Percentiles rank a stretch among this genome's conserved stretches.
Conservation (phyloP, 2,113 vertebrate species). For the Hiodon alosoides region DNA sequence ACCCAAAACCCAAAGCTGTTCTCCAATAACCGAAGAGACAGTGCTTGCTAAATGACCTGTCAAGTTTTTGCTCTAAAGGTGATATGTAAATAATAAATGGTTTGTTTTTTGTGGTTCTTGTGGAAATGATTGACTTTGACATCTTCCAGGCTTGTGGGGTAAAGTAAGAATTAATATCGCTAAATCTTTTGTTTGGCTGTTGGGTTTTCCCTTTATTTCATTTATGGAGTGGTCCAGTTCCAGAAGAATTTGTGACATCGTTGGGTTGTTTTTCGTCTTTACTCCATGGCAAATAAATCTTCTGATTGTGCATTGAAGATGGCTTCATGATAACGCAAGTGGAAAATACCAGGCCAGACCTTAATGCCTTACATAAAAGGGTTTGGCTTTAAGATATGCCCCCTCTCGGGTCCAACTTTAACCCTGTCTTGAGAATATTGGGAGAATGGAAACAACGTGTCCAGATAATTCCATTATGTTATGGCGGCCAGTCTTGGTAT, state of each 20-base stretch:
- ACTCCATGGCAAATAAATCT: slow-evolving; percentile 1
- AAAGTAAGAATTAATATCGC: too few species aligned
- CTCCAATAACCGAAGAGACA: too few species aligned
- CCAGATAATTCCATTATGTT: slow-evolving; percentile 36
- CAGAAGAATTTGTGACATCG: not conserved
- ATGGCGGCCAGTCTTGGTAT: slow-evolving; percentile 12
- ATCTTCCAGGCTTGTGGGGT: too few species aligned
- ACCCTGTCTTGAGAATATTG: slow-evolving; percentile 12
- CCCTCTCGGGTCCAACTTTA: not conserved
- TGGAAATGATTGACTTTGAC: too few species aligned
- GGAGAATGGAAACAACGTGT: slow-evolving; percentile 20
- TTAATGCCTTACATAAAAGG: slow-evolving; percentile 5
- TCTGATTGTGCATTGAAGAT: slow-evolving; percentile 6
- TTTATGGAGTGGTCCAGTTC: not conserved
- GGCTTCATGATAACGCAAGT: slow-evolving; percentile 12
- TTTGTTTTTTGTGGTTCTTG: too few species aligned
- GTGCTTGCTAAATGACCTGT: too few species aligned
- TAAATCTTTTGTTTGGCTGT: too few species aligned
- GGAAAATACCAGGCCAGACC: slow-evolving; percentile 17
- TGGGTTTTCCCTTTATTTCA: not conserved
- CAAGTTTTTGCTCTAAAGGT: too few species aligned
- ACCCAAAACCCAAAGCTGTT: too few species aligned
- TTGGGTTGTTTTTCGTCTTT: not conserved
- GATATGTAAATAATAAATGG: too few species aligned
- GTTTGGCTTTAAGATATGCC: slow-evolving; percentile 2